A percentile compares a stretch with the other conserved stretches of the same genome.
phyloP scores from a whole-genome alignment of 2,113 vertebrate species.

The Sciurus niger region DNA sequence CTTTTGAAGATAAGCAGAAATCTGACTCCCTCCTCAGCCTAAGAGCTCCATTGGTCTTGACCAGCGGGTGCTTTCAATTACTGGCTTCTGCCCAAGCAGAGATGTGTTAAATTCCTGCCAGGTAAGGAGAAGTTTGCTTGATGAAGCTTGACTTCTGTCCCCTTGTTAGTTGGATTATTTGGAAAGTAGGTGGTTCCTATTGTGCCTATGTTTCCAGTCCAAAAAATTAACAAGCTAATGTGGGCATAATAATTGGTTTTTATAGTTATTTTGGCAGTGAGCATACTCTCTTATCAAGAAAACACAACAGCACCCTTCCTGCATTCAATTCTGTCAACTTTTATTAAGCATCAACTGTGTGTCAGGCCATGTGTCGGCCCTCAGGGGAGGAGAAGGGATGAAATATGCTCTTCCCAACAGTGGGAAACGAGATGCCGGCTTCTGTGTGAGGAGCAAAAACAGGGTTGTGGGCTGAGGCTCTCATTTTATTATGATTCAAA shows the following conservation, averaged over 20 bases:
- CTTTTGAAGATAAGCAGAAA: conserved; percentile 63
- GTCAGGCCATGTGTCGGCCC: not conserved
- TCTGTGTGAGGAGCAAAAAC: not conserved
- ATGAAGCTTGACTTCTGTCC: not conserved
- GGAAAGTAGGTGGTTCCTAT: not conserved
- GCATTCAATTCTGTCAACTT: conserved; percentile 37
- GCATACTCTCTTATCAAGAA: not conserved
- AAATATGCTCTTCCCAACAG: not conserved
- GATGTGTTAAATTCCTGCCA: not conserved
- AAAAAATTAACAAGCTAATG: not conserved
- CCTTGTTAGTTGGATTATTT: not conserved
- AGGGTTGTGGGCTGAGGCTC: not conserved
- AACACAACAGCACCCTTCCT: not conserved
- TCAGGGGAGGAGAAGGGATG: not conserved
- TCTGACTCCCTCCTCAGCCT: not conserved
- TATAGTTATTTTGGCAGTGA: conserved; percentile 43
- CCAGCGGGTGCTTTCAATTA: not conserved
- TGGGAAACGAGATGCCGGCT: not conserved
- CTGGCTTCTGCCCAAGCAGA: not conserved
- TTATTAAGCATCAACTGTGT: conserved; percentile 9
- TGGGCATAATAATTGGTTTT: not conserved
- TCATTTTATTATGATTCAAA: not conserved
- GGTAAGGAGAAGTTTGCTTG: not conserved
- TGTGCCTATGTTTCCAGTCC: not conserved
- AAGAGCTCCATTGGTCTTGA: not conserved